These are phyloP conservation scores for Tetramorium simillimum DNA, from an alignment of 1,140 invertebrate genomes.

Conservation along the genomic window DNA sequence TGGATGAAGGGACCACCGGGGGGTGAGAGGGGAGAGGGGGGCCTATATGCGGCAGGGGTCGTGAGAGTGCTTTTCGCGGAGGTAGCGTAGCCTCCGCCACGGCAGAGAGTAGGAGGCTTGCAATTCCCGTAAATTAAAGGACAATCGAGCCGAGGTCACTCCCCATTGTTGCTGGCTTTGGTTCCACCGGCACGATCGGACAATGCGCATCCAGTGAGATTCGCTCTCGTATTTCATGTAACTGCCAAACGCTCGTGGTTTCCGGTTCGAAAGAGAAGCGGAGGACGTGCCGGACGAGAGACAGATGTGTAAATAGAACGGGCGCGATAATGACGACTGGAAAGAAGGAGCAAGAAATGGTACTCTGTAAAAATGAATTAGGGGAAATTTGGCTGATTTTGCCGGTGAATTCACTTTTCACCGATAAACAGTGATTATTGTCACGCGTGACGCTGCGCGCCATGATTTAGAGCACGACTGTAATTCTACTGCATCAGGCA, in stretches of 20 bases:
- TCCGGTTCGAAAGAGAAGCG: conserved; percentile 69
- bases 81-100: conserved; percentile 20
- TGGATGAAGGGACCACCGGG: neutral
- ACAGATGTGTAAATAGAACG: neutral
- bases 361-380: no score
- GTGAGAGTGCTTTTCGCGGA: conserved; percentile 61
- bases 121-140: conserved; percentile 83
- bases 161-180: conserved; percentile 79
- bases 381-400: no score
- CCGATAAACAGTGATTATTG: no score
- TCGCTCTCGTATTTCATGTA: conserved; percentile 80
- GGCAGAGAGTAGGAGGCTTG: conserved; percentile 65
- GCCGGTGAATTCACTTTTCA: no score
- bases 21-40: neutral
- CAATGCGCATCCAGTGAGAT: conserved; percentile 77
- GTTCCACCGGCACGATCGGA: conserved; percentile 74
- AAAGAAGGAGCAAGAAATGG: neutral
- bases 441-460: no score
- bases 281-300: neutral
- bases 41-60: conserved; percentile 23
- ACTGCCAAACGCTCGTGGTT: conserved; percentile 81
- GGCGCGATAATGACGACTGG: neutral
- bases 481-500: no score
- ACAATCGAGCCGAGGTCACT: conserved; percentile 82
- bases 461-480: no score